phyloP scores from a whole-genome alignment of 1,140 invertebrate genomes.

The Dinothrombium tinctorium region DNA sequence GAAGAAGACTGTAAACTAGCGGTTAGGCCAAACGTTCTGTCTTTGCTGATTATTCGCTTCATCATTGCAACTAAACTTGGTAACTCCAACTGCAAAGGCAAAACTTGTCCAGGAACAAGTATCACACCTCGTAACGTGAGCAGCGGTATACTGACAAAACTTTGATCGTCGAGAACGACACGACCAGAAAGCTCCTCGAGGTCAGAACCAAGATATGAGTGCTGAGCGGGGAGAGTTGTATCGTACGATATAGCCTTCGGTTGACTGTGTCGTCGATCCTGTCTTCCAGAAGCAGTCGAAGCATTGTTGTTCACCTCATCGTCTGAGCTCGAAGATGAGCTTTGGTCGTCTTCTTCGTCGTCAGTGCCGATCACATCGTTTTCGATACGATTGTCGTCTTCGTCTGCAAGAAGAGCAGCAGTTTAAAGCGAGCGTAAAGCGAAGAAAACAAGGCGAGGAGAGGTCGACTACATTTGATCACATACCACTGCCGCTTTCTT shows the following conservation, averaged over 20 bases:
- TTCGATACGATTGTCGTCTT: background rate
- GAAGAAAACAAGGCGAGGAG: no score
- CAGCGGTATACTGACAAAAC: slow-evolving; percentile 28
- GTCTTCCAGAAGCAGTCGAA: background rate
- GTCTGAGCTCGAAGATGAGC: background rate
- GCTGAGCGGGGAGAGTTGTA: slow-evolving; percentile 16
- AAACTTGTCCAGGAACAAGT: slow-evolving; percentile 41
- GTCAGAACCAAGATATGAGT: slow-evolving; percentile 36
- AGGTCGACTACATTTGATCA: no score
- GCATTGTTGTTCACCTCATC: background rate
- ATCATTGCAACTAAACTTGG: slow-evolving; percentile 29
- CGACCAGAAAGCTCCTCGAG: slow-evolving; percentile 34
- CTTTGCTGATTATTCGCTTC: slow-evolving; percentile 27
- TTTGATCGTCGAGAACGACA: slow-evolving; percentile 31
- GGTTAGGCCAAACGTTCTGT: slow-evolving; percentile 34
- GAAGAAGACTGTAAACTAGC: slow-evolving; percentile 12
- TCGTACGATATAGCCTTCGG: slow-evolving; percentile 15
- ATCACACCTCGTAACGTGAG: slow-evolving; percentile 32
- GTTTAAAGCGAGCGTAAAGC: no score
- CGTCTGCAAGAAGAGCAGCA: no score
- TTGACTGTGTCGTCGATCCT: background rate
- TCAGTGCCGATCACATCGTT: background rate
- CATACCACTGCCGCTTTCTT: no score
- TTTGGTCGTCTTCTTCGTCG: background rate
- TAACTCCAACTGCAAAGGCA: slow-evolving; percentile 39